A percentile compares a stretch with the other conserved stretches of the same genome.
These are phyloP conservation scores for Trachelipus rathkii DNA, from an alignment of 1,140 invertebrate species.

Conservation along the genomic window DNA sequence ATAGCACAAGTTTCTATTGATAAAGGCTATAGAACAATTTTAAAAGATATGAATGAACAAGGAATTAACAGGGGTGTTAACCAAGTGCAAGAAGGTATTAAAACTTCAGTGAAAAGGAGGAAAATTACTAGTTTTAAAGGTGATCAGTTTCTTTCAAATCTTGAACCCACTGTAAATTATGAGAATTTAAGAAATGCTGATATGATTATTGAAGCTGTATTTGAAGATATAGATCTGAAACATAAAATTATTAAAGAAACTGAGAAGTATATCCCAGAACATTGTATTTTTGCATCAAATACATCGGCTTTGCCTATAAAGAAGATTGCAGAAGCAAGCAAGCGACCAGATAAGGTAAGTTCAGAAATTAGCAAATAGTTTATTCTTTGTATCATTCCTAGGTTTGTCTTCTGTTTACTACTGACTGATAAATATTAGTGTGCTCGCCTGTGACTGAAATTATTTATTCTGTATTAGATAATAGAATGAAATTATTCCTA, in stretches of 20 bases:
- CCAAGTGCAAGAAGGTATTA: constrained; percentile 82
- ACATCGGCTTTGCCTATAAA: constrained; percentile 96
- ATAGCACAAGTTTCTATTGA: constrained; percentile 96
- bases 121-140: constrained; percentile 68
- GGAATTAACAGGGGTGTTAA: constrained; percentile 82
- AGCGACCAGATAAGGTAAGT: constrained; percentile 66
- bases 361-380: constrained; percentile 62
- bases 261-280: constrained; percentile 75
- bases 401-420: too few relatives aligned
- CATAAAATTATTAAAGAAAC: constrained; percentile 96
- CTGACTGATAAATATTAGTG: too few relatives aligned
- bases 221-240: constrained; percentile 85
- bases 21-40: constrained; percentile 82
- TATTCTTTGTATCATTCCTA: too few relatives aligned
- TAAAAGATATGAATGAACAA: constrained; percentile 83
- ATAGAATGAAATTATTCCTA: too few relatives aligned
- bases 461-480: too few relatives aligned
- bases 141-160: constrained; percentile 72
- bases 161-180: constrained; percentile 78
- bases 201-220: too few relatives aligned
- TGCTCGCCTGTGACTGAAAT: too few relatives aligned
- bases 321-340: constrained; percentile 87
- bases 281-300: constrained; percentile 95
- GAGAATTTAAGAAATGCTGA: too few relatives aligned
- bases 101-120: constrained; percentile 75